These are phyloP conservation scores for Xerus inauris DNA, from an alignment of 2,113 vertebrate species.

Conservation along the genomic window DNA sequence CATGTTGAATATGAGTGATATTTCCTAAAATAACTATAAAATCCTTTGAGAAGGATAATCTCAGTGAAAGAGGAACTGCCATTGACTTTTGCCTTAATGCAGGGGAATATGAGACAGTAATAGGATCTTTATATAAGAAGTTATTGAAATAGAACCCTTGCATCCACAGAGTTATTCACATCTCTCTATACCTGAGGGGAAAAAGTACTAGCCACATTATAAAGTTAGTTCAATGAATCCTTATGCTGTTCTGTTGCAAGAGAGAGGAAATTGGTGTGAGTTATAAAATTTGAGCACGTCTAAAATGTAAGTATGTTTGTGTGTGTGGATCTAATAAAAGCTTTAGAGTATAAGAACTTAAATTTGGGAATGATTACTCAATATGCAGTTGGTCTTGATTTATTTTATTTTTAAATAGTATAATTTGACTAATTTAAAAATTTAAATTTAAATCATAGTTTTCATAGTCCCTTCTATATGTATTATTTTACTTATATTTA, in stretches of 20 bases:
- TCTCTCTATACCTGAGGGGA: not conserved
- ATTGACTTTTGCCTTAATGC: not conserved
- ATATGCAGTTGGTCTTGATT: not conserved
- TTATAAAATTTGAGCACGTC: not conserved
- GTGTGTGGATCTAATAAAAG: not conserved
- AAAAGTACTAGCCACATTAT: not conserved
- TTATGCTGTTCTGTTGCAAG: not conserved
- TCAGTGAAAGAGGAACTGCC: not conserved
- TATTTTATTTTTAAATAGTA: not conserved
- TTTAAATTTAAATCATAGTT: not conserved
- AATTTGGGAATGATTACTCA: not conserved
- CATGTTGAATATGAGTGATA: not conserved
- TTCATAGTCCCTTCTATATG: not conserved
- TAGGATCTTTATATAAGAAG: not conserved
- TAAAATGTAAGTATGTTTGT: not conserved
- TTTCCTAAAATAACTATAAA: not conserved
- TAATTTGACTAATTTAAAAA: not conserved
- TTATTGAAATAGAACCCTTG: not conserved
- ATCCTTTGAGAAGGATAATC: not conserved
- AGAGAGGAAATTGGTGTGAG: not conserved
- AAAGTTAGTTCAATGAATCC: not conserved
- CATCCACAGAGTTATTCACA: not conserved
- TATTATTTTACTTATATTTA: not conserved
- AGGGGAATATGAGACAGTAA: not conserved
- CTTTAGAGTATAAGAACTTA: not conserved